Percentiles rank a stretch among this genome's conserved stretches.
Conservation (phyloP, 2,113 vertebrate genomes). For the Dromaius novaehollandiae region DNA sequence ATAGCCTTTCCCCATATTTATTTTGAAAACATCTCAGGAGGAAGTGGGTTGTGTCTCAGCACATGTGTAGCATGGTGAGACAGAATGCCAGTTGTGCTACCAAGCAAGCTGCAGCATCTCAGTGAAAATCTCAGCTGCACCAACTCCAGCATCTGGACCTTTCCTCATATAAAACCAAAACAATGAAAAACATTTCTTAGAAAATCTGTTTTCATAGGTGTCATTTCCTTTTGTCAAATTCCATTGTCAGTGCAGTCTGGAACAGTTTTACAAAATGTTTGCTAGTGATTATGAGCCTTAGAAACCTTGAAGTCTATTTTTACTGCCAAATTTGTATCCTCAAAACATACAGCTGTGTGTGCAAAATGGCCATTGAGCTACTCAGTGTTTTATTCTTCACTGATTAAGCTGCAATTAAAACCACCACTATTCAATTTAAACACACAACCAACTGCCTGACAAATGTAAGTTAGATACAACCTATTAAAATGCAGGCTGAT, state of each 20-base stretch:
- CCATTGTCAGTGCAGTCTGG: neutral
- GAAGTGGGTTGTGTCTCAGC: neutral
- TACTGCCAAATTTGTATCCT: neutral
- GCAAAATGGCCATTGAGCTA: neutral
- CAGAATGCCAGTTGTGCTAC: neutral
- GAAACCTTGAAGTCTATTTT: neutral
- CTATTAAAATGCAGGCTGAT: conserved; percentile 23
- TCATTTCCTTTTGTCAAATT: neutral
- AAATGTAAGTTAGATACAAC: conserved; percentile 5
- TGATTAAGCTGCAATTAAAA: conserved; percentile 15
- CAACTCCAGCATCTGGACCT: neutral
- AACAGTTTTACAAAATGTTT: neutral
- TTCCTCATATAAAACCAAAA: neutral
- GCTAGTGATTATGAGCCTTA: neutral
- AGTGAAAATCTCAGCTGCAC: neutral
- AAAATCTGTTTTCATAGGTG: neutral
- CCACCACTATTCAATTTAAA: neutral
- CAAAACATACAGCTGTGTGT: neutral
- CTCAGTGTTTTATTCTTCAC: neutral
- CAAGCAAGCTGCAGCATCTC: neutral
- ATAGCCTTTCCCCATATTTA: neutral
- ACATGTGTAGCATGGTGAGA: neutral
- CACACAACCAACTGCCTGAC: neutral
- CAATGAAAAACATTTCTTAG: neutral
- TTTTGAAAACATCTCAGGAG: neutral